A percentile compares a stretch with the other conserved stretches of the same genome.
Evolutionary conservation across 37 sponge, comb jelly and placozoan genomes (phyloP).

Genomic region (Aphrocallistes beatrix): DNA sequence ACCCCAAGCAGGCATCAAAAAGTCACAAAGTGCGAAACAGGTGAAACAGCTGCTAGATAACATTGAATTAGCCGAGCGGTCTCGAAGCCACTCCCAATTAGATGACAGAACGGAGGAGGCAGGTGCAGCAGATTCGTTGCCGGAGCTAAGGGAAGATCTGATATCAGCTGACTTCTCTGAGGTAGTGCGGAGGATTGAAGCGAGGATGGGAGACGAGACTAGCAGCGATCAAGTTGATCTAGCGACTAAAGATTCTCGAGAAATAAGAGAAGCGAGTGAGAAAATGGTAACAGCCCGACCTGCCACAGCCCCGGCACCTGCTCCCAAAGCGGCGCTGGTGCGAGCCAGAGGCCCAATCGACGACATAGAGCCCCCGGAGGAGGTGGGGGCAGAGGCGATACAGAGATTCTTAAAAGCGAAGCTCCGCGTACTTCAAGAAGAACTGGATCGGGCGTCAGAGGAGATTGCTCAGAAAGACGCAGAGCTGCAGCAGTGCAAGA

Average conservation of each 20-base stretch:
- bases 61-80: too few relatives aligned
- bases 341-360: not conserved
- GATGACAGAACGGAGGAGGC: too few relatives aligned
- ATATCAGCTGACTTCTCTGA: not conserved
- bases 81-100: too few relatives aligned
- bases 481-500: conserved; percentile 21
- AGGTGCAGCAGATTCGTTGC: not conserved
- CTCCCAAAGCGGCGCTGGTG: not conserved
- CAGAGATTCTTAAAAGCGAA: conserved; percentile 86
- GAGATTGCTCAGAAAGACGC: conserved; percentile 35
- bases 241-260: not conserved
- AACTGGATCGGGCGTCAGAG: conserved; percentile 63
- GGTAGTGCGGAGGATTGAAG: not conserved
- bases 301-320: not conserved
- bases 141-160: not conserved
- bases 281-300: not conserved
- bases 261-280: not conserved
- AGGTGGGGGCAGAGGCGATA: conserved; percentile 42
- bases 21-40: not conserved
- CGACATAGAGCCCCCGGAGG: not conserved
- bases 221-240: not conserved
- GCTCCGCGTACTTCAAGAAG: conserved; percentile 86
- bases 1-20: not conserved
- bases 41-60: not conserved
- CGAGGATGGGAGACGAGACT: not conserved